phyloP scores from a whole-genome alignment of 2,888 invertebrate genomes.

The Eilema caniola region DNA sequence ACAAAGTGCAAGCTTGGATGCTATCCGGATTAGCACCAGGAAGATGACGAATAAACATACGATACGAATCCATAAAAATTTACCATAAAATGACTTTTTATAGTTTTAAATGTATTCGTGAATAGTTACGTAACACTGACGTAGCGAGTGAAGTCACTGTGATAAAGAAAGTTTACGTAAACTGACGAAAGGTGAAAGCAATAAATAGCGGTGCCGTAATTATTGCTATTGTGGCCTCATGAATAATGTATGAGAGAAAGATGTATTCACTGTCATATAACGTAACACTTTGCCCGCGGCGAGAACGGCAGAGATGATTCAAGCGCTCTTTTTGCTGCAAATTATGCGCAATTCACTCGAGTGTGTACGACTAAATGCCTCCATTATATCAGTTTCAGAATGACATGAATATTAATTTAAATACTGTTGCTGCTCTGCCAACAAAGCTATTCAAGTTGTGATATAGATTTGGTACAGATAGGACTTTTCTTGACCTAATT shows the following conservation, averaged over 20 bases:
- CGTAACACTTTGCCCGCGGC: conserved; percentile 59
- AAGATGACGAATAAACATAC: conserved; percentile 6
- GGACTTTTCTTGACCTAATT: background rate
- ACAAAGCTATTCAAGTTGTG: background rate
- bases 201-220: conserved; percentile 71
- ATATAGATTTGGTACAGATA: background rate
- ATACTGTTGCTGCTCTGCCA: background rate
- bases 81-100: conserved; percentile 21
- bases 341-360: conserved; percentile 6
- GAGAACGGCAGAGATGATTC: conserved; percentile 36
- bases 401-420: background rate
- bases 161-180: conserved; percentile 77
- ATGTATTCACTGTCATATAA: conserved; percentile 66
- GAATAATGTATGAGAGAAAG: conserved; percentile 75
- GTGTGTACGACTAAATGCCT: background rate
- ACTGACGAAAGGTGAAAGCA: conserved; percentile 72
- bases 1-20: background rate
- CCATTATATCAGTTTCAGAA: background rate
- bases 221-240: conserved; percentile 74
- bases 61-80: background rate
- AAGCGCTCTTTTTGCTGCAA: conserved; percentile 24
- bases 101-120: conserved; percentile 25
- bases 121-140: conserved; percentile 57
- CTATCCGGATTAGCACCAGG: background rate
- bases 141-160: conserved; percentile 57